phyloP scores from a whole-genome alignment of 2,888 invertebrate species.

The Augochlorella aurata region DNA sequence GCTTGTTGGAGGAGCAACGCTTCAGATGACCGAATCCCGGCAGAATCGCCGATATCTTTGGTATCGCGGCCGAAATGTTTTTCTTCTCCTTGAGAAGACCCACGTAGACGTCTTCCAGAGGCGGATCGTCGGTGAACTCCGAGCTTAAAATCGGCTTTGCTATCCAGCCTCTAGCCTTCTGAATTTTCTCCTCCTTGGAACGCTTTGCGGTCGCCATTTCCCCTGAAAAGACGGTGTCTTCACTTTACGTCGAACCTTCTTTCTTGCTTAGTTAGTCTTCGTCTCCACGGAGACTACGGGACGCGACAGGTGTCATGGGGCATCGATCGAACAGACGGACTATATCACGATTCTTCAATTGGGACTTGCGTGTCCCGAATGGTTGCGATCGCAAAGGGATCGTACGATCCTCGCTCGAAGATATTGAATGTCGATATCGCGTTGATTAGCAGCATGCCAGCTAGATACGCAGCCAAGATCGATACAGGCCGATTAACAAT shows the following conservation, averaged over 20 bases:
- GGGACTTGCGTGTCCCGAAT: not conserved
- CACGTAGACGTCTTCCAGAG: slow-evolving; percentile 84
- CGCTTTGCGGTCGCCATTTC: slow-evolving; percentile 58
- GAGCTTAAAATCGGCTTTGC: slow-evolving; percentile 84
- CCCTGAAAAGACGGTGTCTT: slow-evolving; percentile 75
- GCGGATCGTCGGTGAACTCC: slow-evolving; percentile 83
- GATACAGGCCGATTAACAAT: not conserved
- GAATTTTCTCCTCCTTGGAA: slow-evolving; percentile 50
- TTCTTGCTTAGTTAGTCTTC: slow-evolving; percentile 13
- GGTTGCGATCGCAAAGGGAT: not conserved
- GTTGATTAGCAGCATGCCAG: not conserved
- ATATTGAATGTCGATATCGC: not conserved
- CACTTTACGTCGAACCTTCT: slow-evolving; percentile 59
- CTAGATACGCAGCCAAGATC: not conserved
- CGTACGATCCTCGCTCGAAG: not conserved
- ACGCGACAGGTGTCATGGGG: not conserved
- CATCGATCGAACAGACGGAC: not conserved
- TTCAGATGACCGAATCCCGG: slow-evolving; percentile 88
- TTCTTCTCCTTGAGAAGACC: slow-evolving; percentile 85
- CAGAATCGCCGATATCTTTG: slow-evolving; percentile 85
- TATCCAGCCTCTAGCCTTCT: slow-evolving; percentile 61
- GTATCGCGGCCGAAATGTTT: slow-evolving; percentile 86
- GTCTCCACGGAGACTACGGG: not conserved
- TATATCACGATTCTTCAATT: not conserved
- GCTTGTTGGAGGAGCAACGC: slow-evolving; percentile 85